Evolutionary conservation across 2,113 vertebrate species (phyloP).

Genomic region (Corythornis madagascariensis): DNA sequence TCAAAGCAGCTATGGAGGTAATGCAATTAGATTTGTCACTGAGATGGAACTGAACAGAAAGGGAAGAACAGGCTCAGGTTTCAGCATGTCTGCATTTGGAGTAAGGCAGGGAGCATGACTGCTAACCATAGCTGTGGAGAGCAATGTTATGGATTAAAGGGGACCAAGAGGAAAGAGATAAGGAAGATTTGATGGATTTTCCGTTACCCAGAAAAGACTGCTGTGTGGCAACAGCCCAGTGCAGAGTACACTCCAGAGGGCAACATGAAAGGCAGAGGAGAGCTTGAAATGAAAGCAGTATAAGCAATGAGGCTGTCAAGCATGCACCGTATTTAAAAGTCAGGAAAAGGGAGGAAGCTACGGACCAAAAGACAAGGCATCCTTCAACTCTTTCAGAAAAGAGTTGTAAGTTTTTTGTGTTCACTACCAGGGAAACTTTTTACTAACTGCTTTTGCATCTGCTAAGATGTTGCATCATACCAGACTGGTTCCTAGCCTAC

Average conservation of each 20-base stretch:
- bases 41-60: constrained; percentile 17
- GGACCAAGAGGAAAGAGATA: not conserved
- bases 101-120: not conserved
- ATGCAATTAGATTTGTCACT: constrained; percentile 22
- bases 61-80: constrained; percentile 14
- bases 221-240: not conserved
- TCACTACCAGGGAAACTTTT: not conserved
- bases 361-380: not conserved
- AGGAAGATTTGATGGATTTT: not conserved
- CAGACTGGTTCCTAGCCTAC: not conserved
- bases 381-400: not conserved
- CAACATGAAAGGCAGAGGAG: not conserved
- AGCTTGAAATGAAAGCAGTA: not conserved
- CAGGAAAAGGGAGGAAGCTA: not conserved
- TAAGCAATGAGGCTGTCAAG: not conserved
- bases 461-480: not conserved
- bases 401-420: not conserved
- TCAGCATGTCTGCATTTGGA: not conserved
- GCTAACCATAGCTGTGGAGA: not conserved
- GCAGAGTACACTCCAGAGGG: not conserved
- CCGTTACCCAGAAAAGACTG: not conserved
- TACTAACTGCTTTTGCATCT: not conserved
- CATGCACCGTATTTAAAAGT: not conserved
- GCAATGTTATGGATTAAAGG: not conserved
- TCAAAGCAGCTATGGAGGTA: not conserved